Conservation (phyloP, 2,113 vertebrate genomes). For the Salvelinus alpinus region DNA sequence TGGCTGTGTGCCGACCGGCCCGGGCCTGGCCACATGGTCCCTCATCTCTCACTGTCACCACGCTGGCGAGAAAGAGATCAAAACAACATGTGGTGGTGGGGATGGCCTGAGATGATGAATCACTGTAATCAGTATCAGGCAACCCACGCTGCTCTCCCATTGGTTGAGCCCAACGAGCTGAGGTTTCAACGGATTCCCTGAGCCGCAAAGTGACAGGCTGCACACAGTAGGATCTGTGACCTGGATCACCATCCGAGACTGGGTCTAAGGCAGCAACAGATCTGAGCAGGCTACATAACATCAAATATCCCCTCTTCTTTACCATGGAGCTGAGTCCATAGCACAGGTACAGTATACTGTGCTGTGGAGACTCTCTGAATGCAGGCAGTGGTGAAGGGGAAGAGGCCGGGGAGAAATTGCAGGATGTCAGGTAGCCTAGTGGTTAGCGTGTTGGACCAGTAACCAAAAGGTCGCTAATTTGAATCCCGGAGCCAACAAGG, state of each 20-base stretch:
- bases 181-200: constrained; percentile 1
- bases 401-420: constrained; percentile 21
- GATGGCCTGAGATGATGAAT: constrained; percentile 67
- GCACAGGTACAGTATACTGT: constrained; percentile 3
- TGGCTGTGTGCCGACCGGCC: not conserved
- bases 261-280: constrained; percentile 6
- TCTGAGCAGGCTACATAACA: not conserved
- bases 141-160: constrained; percentile 37
- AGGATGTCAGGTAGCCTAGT: no score
- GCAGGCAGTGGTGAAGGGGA: constrained; percentile 31
- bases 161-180: constrained; percentile 36
- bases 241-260: constrained; percentile 22
- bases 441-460: no score
- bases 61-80: constrained; percentile 68
- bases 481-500: no score
- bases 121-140: constrained; percentile 64
- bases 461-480: no score
- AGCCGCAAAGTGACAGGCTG: constrained; percentile 28
- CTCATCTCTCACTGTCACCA: constrained; percentile 76
- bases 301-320: not conserved
- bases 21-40: constrained; percentile 47
- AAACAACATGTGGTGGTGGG: constrained; percentile 73
- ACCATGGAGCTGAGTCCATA: not conserved
- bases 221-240: constrained; percentile 44
- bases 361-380: constrained; percentile 22